Evolutionary conservation across 2,797 vertebrate species (phyloP).

Genomic region (Okamejei kenojei): DNA sequence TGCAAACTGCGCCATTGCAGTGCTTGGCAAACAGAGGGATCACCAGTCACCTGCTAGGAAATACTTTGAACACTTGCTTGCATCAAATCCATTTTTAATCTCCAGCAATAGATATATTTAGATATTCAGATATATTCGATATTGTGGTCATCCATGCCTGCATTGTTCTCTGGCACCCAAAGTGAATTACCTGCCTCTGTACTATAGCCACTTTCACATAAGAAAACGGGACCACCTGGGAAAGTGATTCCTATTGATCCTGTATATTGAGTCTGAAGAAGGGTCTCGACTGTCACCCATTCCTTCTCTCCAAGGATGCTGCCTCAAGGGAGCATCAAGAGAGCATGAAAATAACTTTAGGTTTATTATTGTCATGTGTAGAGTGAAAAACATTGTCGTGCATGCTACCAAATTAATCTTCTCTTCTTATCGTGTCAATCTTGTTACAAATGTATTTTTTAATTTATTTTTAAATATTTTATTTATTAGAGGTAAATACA

Average conservation of each 20-base stretch:
- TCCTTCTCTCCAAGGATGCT: too few relatives aligned
- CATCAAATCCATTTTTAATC: not conserved
- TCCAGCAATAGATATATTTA: not conserved
- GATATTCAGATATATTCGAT: not conserved
- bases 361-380: too few relatives aligned
- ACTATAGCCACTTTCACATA: not conserved
- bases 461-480: too few relatives aligned
- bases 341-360: not conserved
- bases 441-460: too few relatives aligned
- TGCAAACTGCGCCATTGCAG: not conserved
- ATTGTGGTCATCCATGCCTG: not conserved
- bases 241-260: not conserved
- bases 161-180: not conserved
- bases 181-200: not conserved
- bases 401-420: too few relatives aligned
- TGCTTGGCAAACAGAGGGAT: slow-evolving; percentile 2
- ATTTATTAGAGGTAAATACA: too few relatives aligned
- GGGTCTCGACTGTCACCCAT: too few relatives aligned
- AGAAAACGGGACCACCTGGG: not conserved
- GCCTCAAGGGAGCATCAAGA: not conserved
- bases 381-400: too few relatives aligned
- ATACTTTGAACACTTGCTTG: not conserved
- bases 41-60: not conserved
- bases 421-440: too few relatives aligned
- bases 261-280: too few relatives aligned